Base-by-base conservation (phyloP, 2,113 vertebrate species). In the Seriola dumerili region DNA sequence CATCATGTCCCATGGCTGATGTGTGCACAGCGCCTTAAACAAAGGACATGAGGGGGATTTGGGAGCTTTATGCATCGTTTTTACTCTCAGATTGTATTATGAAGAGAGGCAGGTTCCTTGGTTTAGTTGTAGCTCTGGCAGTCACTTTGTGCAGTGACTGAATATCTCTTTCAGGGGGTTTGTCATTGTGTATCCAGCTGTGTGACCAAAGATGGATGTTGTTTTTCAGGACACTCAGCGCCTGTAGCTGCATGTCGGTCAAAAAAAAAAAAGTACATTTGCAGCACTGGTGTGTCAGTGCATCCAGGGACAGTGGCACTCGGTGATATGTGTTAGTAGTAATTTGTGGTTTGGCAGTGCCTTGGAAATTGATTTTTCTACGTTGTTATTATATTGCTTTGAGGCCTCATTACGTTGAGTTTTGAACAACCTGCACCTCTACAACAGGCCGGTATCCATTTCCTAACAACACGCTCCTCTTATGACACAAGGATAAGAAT, bases 391-490 rank as follows among this genome's bases (percentile, higher is more conserved):
- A 52, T 34, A 81, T 57, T 64, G 76, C 80, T 81, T 72, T 72
- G 73, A 80, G 61, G 82, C 85, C 86, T 81, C 55, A 79, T 91
- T 79, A 75, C 17, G 3, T 62, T 68, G 71, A 83, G 74, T 73
- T 81, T 74, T 64, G 69, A 76, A 72, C 70, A 82, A 44, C 40
- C 75, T 80, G 77, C 12, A 34, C 36, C 42, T 38, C n/a, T 46
- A 59, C 72, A 72, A 77, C 76, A 71, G 61, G 62, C 23, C 69
- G 11, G 79, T 74, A 84, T 91, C 70, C 32, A 32, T 83, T 85
- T 87, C 80, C 82, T 44, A 79, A 80, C 85, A 73, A 74, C 79
- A 40, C 25, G 70, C 76, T 83, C 12, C 44, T 87, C 85, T 77
- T 62, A 13, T 85, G 87, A 88, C 84, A 84, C 89, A 25, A 1